Evolutionary conservation across 2,888 invertebrate species (phyloP).

Genomic region (Platerodrilus igneus): DNA sequence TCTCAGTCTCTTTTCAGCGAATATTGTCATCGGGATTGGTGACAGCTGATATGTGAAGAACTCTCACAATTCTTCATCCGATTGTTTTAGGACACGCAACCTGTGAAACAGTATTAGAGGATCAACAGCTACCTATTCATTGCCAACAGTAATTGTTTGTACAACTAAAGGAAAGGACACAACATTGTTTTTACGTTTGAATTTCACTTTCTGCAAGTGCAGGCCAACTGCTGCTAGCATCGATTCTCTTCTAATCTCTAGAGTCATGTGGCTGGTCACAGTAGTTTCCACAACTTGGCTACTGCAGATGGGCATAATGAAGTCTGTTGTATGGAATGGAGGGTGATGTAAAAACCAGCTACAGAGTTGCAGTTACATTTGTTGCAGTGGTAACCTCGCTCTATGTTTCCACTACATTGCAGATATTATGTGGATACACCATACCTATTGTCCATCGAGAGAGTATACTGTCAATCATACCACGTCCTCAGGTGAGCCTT

Average conservation of each 20-base stretch:
- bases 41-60: too few relatives aligned
- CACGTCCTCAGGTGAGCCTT: too few relatives aligned
- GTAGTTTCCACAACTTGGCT: background rate
- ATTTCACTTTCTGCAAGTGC: background rate
- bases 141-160: conserved; percentile 1
- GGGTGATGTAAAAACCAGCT: background rate
- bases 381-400: too few relatives aligned
- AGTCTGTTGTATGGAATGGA: conserved; percentile 1
- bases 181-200: conserved; percentile 1
- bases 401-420: too few relatives aligned
- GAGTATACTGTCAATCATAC: too few relatives aligned
- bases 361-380: background rate
- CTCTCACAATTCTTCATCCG: too few relatives aligned
- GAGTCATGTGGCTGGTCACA: conserved; percentile 2
- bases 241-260: background rate
- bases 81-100: too few relatives aligned
- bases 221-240: background rate
- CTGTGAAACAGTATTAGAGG: background rate
- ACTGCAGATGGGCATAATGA: conserved; percentile 1
- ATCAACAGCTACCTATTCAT: background rate
- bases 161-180: background rate
- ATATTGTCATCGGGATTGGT: too few relatives aligned
- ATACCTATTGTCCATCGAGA: too few relatives aligned
- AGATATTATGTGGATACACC: too few relatives aligned
- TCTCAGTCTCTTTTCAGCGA: too few relatives aligned